Evolutionary conservation across 2,113 vertebrate species (phyloP).

Genomic region (Pionites leucogaster): DNA sequence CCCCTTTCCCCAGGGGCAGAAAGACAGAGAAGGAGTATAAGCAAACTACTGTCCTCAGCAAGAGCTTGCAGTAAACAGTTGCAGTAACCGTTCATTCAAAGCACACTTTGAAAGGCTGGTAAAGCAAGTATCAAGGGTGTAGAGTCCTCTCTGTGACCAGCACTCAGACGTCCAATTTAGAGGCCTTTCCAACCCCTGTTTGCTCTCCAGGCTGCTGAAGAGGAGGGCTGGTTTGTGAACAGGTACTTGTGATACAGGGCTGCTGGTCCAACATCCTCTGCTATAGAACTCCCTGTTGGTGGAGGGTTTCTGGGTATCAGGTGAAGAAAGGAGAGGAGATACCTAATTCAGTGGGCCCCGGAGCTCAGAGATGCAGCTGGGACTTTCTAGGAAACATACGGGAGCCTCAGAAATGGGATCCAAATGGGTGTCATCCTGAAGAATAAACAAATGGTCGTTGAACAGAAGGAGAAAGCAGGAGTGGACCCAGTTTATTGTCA

Average conservation of each 20-base stretch:
- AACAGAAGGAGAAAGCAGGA: neutral
- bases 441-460: neutral
- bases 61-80: neutral
- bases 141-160: neutral
- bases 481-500: neutral
- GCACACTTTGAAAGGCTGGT: neutral
- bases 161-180: neutral
- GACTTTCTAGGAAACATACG: neutral
- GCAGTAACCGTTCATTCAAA: neutral
- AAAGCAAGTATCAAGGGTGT: neutral
- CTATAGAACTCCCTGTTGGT: neutral
- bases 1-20: neutral
- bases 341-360: neutral
- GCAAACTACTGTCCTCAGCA: neutral
- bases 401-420: neutral
- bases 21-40: neutral
- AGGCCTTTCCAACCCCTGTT: neutral
- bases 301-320: neutral
- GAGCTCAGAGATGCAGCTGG: neutral
- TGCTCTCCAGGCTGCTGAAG: neutral
- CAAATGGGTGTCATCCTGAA: neutral
- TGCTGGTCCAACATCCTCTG: neutral
- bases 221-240: neutral
- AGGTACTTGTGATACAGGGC: neutral
- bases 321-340: neutral